Evolutionary conservation across 2,797 vertebrate genomes (phyloP).

Genomic region (Psittacula echo): DNA sequence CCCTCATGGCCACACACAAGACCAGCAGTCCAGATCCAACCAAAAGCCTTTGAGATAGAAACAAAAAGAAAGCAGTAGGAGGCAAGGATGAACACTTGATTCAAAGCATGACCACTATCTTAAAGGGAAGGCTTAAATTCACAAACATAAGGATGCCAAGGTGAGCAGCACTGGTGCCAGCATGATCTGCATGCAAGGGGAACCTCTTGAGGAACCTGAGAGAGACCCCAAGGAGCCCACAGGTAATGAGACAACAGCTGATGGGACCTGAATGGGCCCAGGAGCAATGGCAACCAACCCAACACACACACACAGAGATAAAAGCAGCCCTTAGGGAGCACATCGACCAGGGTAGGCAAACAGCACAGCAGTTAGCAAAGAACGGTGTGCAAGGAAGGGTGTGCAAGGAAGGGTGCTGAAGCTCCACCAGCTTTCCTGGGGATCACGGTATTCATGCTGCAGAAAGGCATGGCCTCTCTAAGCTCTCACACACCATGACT

Average conservation of each 20-base stretch:
- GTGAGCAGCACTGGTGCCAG: too few species aligned
- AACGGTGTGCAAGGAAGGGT: neutral
- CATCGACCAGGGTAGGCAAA: neutral
- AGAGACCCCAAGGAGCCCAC: neutral
- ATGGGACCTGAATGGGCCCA: neutral
- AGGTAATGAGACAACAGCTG: neutral
- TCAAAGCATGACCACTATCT: neutral
- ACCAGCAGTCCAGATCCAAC: neutral
- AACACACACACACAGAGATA: too few species aligned
- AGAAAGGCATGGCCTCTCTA: neutral
- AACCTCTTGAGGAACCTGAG: neutral
- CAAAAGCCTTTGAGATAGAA: neutral
- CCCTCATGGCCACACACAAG: rapidly evolving
- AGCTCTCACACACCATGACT: neutral
- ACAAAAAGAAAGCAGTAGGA: neutral
- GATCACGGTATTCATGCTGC: neutral
- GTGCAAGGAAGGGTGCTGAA: neutral
- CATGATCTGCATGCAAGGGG: neutral
- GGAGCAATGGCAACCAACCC: neutral
- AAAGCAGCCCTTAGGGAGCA: neutral
- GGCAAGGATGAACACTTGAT: neutral
- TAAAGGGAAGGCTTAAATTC: neutral
- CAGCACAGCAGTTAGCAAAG: neutral
- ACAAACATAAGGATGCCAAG: neutral
- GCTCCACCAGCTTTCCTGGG: neutral